phyloP scores from a whole-genome alignment of 1,140 invertebrate species.

The Drosophila azteca region DNA sequence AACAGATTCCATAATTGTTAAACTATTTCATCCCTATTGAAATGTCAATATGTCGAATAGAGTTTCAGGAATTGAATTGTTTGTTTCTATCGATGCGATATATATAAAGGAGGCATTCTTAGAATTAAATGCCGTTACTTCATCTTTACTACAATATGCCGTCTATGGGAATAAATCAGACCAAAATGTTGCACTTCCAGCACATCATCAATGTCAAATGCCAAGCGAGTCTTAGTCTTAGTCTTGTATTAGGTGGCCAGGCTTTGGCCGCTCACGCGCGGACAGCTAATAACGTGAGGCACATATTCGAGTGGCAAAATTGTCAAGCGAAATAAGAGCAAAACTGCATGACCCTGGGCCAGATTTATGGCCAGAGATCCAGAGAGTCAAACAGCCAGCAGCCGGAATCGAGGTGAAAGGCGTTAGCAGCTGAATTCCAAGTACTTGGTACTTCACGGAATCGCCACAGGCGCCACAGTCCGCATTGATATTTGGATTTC shows the following conservation, averaged over 20 bases:
- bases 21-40: no score
- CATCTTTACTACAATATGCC: no score
- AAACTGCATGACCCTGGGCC: constrained; percentile 28
- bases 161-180: not conserved
- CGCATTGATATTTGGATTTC: constrained; percentile 53
- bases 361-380: constrained; percentile 32
- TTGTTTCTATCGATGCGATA: no score
- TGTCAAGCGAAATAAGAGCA: constrained; percentile 22
- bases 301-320: constrained; percentile 5
- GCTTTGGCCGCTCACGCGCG: not conserved
- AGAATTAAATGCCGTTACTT: no score
- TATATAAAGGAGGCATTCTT: no score
- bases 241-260: not conserved
- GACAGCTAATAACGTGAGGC: constrained; percentile 18
- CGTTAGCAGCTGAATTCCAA: constrained; percentile 21
- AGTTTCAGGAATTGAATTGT: no score
- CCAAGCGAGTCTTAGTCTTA: constrained; percentile 2
- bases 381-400: constrained; percentile 12
- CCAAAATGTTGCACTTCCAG: constrained; percentile 6
- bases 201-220: not conserved
- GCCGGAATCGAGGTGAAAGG: constrained; percentile 61
- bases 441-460: constrained; percentile 34
- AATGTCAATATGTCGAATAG: no score
- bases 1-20: no score
- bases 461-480: constrained; percentile 29